Base-by-base conservation (phyloP, 2,888 invertebrate species). In the Abrostola triplasia region DNA sequence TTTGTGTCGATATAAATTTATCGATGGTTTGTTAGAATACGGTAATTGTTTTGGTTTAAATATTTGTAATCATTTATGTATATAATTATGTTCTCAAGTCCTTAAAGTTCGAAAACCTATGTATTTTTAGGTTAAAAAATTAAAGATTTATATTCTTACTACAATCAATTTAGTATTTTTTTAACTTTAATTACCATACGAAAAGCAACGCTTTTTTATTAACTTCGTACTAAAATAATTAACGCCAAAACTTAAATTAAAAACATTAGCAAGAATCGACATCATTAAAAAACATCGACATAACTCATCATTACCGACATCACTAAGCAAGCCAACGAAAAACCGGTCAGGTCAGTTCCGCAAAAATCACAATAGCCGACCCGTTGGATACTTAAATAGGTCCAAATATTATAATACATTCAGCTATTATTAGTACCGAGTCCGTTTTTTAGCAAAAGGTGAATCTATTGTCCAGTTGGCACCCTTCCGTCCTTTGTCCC, bases 301-400 rank as follows among this genome's bases (percentile, higher is more conserved):
- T 64, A 55, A 7, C 35, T 35, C 36, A 57, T 36, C 60, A 49
- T n/a, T 8, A 36, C 44, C 38, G 6, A 51, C 85, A 75, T 62
- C 83, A 58, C 87, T 84, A 70, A 64, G 60, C 64, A 80, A 86
- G 86, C 78, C 84, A 81, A 56, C 53, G 82, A 69, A 87, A 90
- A 94, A 94, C 94, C 92, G 92, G 94, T 94, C 86, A 92, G 93
- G 94, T 94, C 94, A 94, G 92, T 94, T 93, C 85, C 80, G 88
- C 88, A 90, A 88, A 77, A 80, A 89, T 88, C 87, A 93, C 93
- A 94, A 94, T 91, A 89, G 90, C 75, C 80, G 68, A 88, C 90
- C 91, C 92, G 90, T 84, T 91, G 92, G 94, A 92, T 94, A 94
- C 92, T 94, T 92, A 94, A 94, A 94, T 94, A 93, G 93, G 93